Evolutionary conservation across 2,113 vertebrate genomes (phyloP), one percentile per base, ranked within the genome.

Genomic region (Pluvianellus socialis): DNA sequence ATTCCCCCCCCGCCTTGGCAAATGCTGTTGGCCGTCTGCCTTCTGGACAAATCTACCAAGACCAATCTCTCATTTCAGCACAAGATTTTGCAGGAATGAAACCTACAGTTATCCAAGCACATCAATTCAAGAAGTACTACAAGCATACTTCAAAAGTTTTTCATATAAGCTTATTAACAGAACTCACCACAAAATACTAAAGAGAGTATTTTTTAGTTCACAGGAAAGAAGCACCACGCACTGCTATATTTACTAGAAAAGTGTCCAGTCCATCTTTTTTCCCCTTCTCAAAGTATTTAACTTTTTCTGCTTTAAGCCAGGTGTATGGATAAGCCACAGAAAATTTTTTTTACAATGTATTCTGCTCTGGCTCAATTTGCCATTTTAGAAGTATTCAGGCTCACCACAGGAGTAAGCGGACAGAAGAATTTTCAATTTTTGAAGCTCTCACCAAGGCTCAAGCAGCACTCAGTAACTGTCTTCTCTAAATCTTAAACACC

Each of bases 341-440:
- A 94, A 88, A 92, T 30, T 62, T 14, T 79, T 92, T 59, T 45
- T 2, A 5, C 85, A 79, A 17, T 55, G 80, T 83, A 76, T 90
- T 76, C 79, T 83, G 27, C 35, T 83, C 35, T 79, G 53, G 23
- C 3, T 88, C 7, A 3, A 58, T 52, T 83, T 92, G 23, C 21
- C 23, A 44, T 49, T 88, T 92, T 52, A 35, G 12, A 79, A 76
- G 14, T n/a, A 61, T 56, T 86, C 20, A 14, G 8, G 21, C 68
- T 70, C 53, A 96, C 8, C 28, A 53, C 0, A 61, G 27, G 17
- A 91, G 2, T 65, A 91, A 65, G 12, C 1, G 44, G 10, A 75
- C 7, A 90, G 28, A 52, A 4, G 5, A 79, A 86, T 75, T 86
- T 75, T 7, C 19, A 6, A 20, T 42, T 86, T 89, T 63, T 82